Evolutionary conservation across 2,888 invertebrate genomes (phyloP).

Genomic region (Microctonus brassicae): DNA sequence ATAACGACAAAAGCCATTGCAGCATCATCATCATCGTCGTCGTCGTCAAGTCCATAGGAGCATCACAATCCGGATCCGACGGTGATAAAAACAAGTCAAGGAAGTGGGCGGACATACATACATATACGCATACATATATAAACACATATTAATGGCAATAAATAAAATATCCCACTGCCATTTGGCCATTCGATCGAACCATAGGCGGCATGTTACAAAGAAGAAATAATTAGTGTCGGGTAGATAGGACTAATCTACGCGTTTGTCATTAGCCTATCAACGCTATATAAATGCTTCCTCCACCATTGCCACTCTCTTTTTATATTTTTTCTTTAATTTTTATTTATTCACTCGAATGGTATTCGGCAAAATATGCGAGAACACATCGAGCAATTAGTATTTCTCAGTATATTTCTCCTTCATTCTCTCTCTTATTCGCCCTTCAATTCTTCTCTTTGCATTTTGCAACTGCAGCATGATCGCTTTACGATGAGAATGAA

Average conservation of each 20-base stretch:
- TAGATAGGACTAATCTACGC: conserved; percentile 66
- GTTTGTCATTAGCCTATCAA: conserved; percentile 69
- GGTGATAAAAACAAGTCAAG: conserved; percentile 14
- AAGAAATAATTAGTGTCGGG: conserved; percentile 65
- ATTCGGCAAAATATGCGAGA: conserved; percentile 56
- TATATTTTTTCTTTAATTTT: conserved; percentile 30
- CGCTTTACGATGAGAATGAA: conserved; percentile 26
- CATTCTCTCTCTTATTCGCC: conserved; percentile 11
- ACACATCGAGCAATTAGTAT: conserved; percentile 61
- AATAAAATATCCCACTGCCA: conserved; percentile 53
- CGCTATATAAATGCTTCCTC: conserved; percentile 53
- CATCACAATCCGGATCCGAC: not conserved
- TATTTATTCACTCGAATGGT: conserved; percentile 19
- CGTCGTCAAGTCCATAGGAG: conserved; percentile 5
- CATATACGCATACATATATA: not conserved
- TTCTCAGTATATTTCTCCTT: conserved; percentile 45
- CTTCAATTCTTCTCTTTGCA: not conserved
- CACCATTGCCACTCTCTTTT: conserved; percentile 25
- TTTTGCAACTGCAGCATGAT: conserved; percentile 22
- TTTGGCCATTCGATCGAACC: conserved; percentile 39
- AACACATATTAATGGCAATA: conserved; percentile 42
- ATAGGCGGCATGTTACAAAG: conserved; percentile 62
- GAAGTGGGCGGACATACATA: not conserved
- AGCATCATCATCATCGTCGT: too few relatives aligned
- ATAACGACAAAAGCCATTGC: not conserved